Evolutionary conservation across 2,797 vertebrate species (phyloP).

Genomic region (Amblyraja radiata): DNA sequence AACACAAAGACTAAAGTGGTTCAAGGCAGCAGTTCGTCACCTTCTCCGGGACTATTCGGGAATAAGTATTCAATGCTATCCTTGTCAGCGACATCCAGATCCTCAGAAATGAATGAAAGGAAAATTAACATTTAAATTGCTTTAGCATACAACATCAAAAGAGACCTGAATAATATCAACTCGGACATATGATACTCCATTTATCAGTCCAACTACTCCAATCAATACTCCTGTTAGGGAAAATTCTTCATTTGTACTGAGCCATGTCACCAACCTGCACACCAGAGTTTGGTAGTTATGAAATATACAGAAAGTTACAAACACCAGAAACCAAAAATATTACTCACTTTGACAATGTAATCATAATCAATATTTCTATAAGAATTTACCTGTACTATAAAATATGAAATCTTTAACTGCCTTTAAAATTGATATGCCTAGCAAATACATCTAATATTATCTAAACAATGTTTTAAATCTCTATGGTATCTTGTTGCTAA

Average conservation of each 20-base stretch:
- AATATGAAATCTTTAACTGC: neutral
- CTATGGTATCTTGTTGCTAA: neutral
- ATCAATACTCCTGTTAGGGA: neutral
- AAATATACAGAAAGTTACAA: no score
- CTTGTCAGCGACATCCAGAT: no score
- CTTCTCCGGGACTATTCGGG: no score
- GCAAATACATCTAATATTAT: neutral
- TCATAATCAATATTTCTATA: neutral
- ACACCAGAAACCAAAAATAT: no score
- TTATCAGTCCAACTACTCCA: neutral
- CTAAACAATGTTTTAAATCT: neutral
- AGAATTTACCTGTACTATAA: neutral
- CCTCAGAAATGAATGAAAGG: no score
- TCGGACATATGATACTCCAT: neutral
- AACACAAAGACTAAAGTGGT: no score
- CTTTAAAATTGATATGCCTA: neutral
- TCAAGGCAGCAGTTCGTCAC: no score
- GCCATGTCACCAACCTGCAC: no score
- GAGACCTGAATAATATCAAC: neutral
- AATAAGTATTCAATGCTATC: no score
- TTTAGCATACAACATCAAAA: neutral
- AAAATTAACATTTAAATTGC: slow-evolving; percentile 5
- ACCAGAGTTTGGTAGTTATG: no score
- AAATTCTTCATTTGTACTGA: no score
- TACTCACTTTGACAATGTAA: neutral